Base-by-base conservation (phyloP, 2,797 vertebrate genomes). In the Urosaurus nigricauda region DNA sequence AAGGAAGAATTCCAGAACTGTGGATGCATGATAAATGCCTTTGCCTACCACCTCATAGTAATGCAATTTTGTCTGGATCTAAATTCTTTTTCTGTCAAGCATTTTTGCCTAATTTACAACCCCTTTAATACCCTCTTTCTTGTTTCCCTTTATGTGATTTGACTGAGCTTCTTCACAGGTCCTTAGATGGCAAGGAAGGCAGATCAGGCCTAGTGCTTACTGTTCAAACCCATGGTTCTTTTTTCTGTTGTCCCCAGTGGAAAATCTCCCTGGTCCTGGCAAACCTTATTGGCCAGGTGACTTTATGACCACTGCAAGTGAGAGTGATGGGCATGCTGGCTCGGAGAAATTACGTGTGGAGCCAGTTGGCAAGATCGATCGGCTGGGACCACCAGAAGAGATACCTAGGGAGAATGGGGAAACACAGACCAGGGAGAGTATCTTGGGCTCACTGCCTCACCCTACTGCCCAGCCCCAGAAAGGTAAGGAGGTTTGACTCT, bases 401-500 rank as follows among this genome's bases (percentile, higher is more conserved):
- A 2, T 40, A 37, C 86, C 92, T 1, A 0, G 92, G 92, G 97
- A 97, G 74, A 97, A 95, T 0, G 94, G 96, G 8, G 95, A 96
- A 17, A 94, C 86, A 21, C 79, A 93, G 47, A 81, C 90, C 87
- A 96, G 94, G 91, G 97, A 97, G 8, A 84, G 92, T 89, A 89
- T 94, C 70, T 95, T 98, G 79, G 96, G 97, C 21, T 95, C 96
- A 74, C 92, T 98, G 87, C 97, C 98, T 0, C 97, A 97, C 93
- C 88, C 97, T 75, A 92, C 91, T 65, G 82, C 96, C 43, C 97
- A 97, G 35, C 98, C 97, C 29, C 98, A 99, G 94, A 98, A 96
- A 98, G 98, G 98, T 98, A 93, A 68, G 87, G 8, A 53, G 51
- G n/a, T 58, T 58, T 56, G 47, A 68, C 35, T 82, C 40, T 53